Percentiles rank a stretch among this genome's conserved stretches.
Evolutionary conservation across 2,888 invertebrate genomes (phyloP).

Genomic region (Ichneumon xanthorius): DNA sequence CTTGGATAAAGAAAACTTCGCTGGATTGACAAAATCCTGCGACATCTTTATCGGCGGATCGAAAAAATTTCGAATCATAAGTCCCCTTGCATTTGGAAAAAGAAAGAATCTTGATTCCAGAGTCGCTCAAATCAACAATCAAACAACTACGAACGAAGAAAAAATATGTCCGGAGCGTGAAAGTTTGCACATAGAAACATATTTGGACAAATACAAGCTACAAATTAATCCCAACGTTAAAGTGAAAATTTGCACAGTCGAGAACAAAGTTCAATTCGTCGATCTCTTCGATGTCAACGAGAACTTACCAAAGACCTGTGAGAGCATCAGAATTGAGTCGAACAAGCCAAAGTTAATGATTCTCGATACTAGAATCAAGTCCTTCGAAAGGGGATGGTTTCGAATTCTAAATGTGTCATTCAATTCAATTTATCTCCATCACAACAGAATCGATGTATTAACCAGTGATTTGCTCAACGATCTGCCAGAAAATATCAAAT

Average conservation of each 20-base stretch:
- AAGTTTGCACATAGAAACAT: neutral
- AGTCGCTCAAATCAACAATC: neutral
- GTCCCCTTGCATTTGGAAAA: too few species aligned
- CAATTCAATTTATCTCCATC: constrained; percentile 69
- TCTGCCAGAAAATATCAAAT: constrained; percentile 69
- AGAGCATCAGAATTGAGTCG: constrained; percentile 56
- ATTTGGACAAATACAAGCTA: neutral
- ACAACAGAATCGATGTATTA: constrained; percentile 73
- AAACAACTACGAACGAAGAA: neutral
- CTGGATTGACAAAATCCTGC: too few species aligned
- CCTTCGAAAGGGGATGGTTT: constrained; percentile 75
- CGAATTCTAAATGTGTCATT: constrained; percentile 67
- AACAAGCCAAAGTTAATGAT: constrained; percentile 61
- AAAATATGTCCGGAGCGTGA: neutral
- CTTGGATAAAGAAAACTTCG: too few species aligned
- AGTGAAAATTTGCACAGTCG: constrained; percentile 69
- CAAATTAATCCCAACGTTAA: neutral
- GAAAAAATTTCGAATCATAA: too few species aligned
- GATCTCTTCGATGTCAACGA: constrained; percentile 38
- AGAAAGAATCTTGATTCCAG: neutral
- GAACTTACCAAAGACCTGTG: constrained; percentile 62
- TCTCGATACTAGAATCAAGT: constrained; percentile 64
- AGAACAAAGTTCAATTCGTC: constrained; percentile 67
- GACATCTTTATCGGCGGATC: too few species aligned
- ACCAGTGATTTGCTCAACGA: constrained; percentile 74